A percentile compares a stretch with the other conserved stretches of the same genome.
Conservation (phyloP, 2,797 vertebrate genomes). For the Betta splendens region DNA sequence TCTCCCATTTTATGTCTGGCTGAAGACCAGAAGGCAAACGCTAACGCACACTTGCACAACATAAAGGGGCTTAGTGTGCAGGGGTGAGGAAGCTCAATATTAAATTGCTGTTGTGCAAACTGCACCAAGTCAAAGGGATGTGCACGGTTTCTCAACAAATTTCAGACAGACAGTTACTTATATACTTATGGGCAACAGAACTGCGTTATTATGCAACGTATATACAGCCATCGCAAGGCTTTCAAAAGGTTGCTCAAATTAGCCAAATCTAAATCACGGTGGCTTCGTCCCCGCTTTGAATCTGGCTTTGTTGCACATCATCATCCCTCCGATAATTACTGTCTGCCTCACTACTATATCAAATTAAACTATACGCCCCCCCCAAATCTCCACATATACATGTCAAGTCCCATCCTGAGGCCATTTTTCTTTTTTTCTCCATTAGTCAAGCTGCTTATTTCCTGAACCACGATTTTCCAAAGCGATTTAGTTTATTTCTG, state of each 20-base stretch:
- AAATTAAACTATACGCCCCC: not conserved
- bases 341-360: not conserved
- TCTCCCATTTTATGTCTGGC: slow-evolving; percentile 42
- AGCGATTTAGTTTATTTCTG: not conserved
- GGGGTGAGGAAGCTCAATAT: slow-evolving; percentile 25
- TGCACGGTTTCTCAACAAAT: not conserved
- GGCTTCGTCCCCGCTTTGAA: not conserved
- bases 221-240: not conserved
- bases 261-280: not conserved
- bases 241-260: not conserved
- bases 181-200: no score
- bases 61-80: slow-evolving; percentile 11
- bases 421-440: not conserved
- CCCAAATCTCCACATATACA: not conserved
- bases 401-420: not conserved
- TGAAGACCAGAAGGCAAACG: slow-evolving; percentile 33
- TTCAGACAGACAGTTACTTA: no score
- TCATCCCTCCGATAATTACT: no score
- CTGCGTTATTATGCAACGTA: not conserved
- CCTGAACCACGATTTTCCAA: not conserved
- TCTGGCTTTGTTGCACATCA: not conserved
- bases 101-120: slow-evolving; percentile 20
- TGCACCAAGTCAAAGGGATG: slow-evolving; percentile 16
- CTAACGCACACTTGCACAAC: slow-evolving; percentile 34
- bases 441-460: slow-evolving; percentile 1